phyloP scores from a whole-genome alignment of 2,888 invertebrate species.

The Melanostoma mellinum region DNA sequence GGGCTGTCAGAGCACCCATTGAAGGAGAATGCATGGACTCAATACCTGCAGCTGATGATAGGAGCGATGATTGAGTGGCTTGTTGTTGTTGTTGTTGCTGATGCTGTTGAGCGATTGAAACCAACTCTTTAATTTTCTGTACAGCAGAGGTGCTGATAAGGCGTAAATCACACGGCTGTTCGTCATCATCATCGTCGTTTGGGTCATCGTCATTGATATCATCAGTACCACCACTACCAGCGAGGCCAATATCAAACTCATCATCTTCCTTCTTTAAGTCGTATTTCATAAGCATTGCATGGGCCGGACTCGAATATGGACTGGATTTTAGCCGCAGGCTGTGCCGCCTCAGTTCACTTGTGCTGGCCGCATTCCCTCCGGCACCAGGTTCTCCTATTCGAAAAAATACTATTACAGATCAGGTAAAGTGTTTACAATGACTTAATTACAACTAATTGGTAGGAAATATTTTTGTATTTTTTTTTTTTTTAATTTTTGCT shows the following conservation, averaged over 20 bases:
- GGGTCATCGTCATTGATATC: constrained; percentile 73
- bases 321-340: constrained; percentile 78
- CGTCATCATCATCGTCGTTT: constrained; percentile 75
- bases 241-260: constrained; percentile 52
- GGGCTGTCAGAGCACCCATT: constrained; percentile 65
- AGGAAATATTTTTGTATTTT: constrained; percentile 25
- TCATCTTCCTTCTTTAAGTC: constrained; percentile 76
- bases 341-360: constrained; percentile 58
- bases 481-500: constrained; percentile 38
- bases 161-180: constrained; percentile 81
- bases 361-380: constrained; percentile 37
- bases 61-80: constrained; percentile 44
- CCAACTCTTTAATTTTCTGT: constrained; percentile 77
- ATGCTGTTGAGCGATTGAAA: constrained; percentile 77
- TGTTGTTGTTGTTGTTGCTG: constrained; percentile 76
- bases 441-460: constrained; percentile 43
- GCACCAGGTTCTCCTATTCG: constrained; percentile 64
- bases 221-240: constrained; percentile 58
- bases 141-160: constrained; percentile 76
- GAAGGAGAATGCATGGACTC: constrained; percentile 67
- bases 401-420: constrained; percentile 69
- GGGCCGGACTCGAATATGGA: constrained; percentile 79
- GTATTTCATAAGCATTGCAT: constrained; percentile 77
- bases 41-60: constrained; percentile 47
- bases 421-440: constrained; percentile 48